These are phyloP conservation scores for Selene dorsalis DNA, from an alignment of 2,797 vertebrate genomes.

Conservation along the genomic window DNA sequence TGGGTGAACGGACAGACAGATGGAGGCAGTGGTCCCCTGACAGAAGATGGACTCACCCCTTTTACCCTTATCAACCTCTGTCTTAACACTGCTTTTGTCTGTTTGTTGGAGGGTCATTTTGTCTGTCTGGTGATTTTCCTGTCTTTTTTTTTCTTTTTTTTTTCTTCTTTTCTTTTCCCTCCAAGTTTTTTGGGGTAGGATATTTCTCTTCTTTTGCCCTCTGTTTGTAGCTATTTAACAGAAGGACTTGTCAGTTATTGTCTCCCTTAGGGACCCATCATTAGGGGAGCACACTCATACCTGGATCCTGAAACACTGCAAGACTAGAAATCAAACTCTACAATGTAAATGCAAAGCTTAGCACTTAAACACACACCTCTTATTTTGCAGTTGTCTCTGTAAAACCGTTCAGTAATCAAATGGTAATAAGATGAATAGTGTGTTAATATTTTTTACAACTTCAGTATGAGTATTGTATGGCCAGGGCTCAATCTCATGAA, in stretches of 20 bases:
- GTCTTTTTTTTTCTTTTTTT: slow-evolving; percentile 16
- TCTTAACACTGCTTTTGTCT: slow-evolving; percentile 79
- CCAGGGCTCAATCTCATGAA: slow-evolving; percentile 57
- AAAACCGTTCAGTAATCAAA: slow-evolving; percentile 46
- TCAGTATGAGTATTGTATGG: slow-evolving; percentile 58
- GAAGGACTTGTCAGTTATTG: slow-evolving; percentile 58
- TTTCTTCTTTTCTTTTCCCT: slow-evolving; percentile 22
- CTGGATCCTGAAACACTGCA: slow-evolving; percentile 65
- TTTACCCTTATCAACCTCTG: slow-evolving; percentile 69
- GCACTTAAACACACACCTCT: slow-evolving; percentile 65
- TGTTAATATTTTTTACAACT: slow-evolving; percentile 66
- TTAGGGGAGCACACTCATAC: slow-evolving; percentile 62
- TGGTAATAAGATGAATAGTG: slow-evolving; percentile 43
- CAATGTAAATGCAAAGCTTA: slow-evolving; percentile 63
- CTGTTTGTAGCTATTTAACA: slow-evolving; percentile 74
- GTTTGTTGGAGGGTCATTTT: slow-evolving; percentile 73
- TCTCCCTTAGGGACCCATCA: slow-evolving; percentile 77
- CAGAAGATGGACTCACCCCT: slow-evolving; percentile 67
- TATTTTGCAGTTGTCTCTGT: slow-evolving; percentile 47
- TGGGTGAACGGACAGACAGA: slow-evolving; percentile 70
- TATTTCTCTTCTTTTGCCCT: slow-evolving; percentile 67
- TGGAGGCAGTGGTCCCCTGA: slow-evolving; percentile 73
- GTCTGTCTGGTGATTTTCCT: slow-evolving; percentile 70
- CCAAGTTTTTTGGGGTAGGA: slow-evolving; percentile 50
- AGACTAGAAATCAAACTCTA: slow-evolving; percentile 64